phyloP scores from a whole-genome alignment of 2,888 invertebrate species.

The Drosophila dives region DNA sequence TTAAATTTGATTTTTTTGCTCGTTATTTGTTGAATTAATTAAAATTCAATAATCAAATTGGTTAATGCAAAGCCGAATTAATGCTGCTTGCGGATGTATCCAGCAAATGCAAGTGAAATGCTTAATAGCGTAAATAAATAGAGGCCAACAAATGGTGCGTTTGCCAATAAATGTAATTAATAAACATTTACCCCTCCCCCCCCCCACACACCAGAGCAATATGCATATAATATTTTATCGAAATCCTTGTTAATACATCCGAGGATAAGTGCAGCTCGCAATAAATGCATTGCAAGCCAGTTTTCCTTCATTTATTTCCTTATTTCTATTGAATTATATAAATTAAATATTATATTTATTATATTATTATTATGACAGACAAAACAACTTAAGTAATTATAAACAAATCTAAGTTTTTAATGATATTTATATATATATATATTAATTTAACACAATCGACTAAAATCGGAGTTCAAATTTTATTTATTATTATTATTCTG shows the following conservation, averaged over 20 bases:
- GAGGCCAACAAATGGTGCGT: slow-evolving; percentile 65
- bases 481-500: neutral
- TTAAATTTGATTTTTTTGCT: slow-evolving; percentile 40
- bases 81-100: slow-evolving; percentile 28
- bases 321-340: neutral
- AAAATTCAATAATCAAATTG: slow-evolving; percentile 76
- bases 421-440: neutral
- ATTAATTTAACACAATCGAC: neutral
- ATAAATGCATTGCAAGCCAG: neutral
- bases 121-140: slow-evolving; percentile 73
- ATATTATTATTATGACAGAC: neutral
- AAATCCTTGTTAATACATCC: slow-evolving; percentile 11
- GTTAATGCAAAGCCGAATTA: slow-evolving; percentile 65
- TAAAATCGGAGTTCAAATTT: neutral
- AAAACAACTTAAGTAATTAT: neutral
- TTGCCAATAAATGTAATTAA: slow-evolving; percentile 71
- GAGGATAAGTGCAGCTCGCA: neutral
- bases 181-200: slow-evolving; percentile 45
- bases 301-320: neutral
- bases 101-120: slow-evolving; percentile 45
- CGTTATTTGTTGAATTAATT: slow-evolving; percentile 73
- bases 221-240: slow-evolving; percentile 16
- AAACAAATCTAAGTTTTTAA: neutral
- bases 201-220: neutral
- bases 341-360: neutral